Percentiles rank a stretch among this genome's conserved stretches.
These are phyloP conservation scores for Phymanthus crucifer DNA, from an alignment of 92 coral and sea anemone species.

Conservation along the genomic window DNA sequence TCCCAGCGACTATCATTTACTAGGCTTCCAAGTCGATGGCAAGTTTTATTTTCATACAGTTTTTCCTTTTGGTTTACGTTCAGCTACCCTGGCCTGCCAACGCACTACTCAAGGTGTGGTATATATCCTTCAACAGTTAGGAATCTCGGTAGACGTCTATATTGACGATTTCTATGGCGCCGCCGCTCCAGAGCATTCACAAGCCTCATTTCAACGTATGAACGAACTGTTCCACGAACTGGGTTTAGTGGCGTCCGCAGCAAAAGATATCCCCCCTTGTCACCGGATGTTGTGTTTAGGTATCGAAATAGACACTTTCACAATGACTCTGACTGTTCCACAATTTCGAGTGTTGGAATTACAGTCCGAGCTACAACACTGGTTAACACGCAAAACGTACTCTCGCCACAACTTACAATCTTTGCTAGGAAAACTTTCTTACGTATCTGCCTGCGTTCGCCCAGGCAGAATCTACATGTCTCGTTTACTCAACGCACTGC, in stretches of 20 bases:
- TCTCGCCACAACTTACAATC: slow-evolving; percentile 44
- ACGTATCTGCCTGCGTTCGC: slow-evolving; percentile 52
- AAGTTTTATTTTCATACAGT: slow-evolving; percentile 35
- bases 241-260: slow-evolving; percentile 49
- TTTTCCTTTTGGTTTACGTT: slow-evolving; percentile 40
- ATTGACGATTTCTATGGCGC: slow-evolving; percentile 56
- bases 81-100: slow-evolving; percentile 43
- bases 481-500: slow-evolving; percentile 45
- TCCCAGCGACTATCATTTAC: slow-evolving; percentile 38
- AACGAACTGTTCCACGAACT: slow-evolving; percentile 39
- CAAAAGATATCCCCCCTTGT: slow-evolving; percentile 48
- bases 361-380: slow-evolving; percentile 22
- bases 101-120: slow-evolving; percentile 39
- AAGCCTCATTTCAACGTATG: slow-evolving; percentile 34
- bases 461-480: slow-evolving; percentile 53
- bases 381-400: slow-evolving; percentile 34
- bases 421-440: slow-evolving; percentile 52
- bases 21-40: slow-evolving; percentile 38
- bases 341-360: slow-evolving; percentile 43
- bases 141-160: slow-evolving; percentile 39
- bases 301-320: slow-evolving; percentile 44
- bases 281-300: slow-evolving; percentile 48
- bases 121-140: slow-evolving; percentile 26
- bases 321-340: slow-evolving; percentile 52
- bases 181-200: slow-evolving; percentile 25